Evolutionary conservation across 1,140 invertebrate genomes (phyloP).

Genomic region (Papilio glaucus): DNA sequence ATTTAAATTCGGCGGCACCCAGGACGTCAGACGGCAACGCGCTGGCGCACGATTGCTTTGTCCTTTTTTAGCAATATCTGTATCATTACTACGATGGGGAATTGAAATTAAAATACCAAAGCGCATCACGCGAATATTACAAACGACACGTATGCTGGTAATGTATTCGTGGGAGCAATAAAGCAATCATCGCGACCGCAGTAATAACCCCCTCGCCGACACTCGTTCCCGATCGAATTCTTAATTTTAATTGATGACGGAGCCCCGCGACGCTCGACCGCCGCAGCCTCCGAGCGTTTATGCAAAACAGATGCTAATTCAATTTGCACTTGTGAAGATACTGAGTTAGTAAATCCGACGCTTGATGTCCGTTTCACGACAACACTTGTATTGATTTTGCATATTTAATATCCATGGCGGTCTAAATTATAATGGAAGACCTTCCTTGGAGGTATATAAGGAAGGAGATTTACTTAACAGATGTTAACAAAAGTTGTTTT

Average conservation of each 20-base stretch:
- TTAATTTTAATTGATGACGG: conserved; percentile 75
- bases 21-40: conserved; percentile 44
- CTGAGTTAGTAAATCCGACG: conserved; percentile 40
- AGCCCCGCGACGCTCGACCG: conserved; percentile 42
- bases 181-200: conserved; percentile 73
- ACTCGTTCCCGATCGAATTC: conserved; percentile 70
- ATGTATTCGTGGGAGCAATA: conserved; percentile 72
- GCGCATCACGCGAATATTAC: conserved; percentile 56
- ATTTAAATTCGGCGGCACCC: conserved; percentile 73
- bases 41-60: conserved; percentile 42
- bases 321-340: conserved; percentile 68
- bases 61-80: conserved; percentile 46
- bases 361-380: conserved; percentile 33
- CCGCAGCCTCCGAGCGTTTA: conserved; percentile 60
- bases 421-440: neutral
- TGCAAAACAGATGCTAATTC: conserved; percentile 77
- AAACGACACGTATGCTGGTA: conserved; percentile 52
- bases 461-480: too few species aligned
- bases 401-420: conserved; percentile 16
- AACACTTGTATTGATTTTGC: conserved; percentile 27
- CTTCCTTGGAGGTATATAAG: too few species aligned
- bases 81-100: conserved; percentile 51
- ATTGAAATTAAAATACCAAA: conserved; percentile 66
- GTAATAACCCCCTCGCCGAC: conserved; percentile 69
- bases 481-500: neutral